These are phyloP conservation scores for Capreolus pygargus DNA, from an alignment of 2,113 vertebrate species.

Conservation along the genomic window DNA sequence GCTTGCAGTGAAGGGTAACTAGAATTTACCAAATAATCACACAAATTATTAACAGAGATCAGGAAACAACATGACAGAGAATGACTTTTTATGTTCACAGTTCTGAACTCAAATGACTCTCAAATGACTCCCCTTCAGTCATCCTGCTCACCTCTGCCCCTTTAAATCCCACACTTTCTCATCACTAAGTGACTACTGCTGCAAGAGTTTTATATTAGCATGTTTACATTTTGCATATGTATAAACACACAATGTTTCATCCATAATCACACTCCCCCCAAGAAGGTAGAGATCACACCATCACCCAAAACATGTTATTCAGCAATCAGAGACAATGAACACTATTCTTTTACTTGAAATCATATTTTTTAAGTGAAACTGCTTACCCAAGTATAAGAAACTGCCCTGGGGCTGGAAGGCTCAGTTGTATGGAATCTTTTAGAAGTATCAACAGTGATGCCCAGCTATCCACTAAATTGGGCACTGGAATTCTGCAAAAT, in stretches of 20 bases:
- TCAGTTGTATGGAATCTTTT: conserved; percentile 95
- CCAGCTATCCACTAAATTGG: conserved; percentile 97
- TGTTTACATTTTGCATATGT: not conserved
- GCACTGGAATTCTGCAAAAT: conserved; percentile 91
- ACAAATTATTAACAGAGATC: not conserved
- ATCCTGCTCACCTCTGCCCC: not conserved
- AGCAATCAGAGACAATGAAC: not conserved
- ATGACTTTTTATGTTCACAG: not conserved
- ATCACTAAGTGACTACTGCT: not conserved
- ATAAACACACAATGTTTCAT: not conserved
- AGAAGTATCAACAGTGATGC: conserved; percentile 92
- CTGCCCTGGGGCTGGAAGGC: conserved; percentile 95
- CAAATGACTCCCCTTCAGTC: not conserved
- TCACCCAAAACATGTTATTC: conserved; percentile 13
- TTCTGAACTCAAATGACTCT: not conserved
- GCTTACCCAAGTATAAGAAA: conserved; percentile 96
- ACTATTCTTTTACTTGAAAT: conserved; percentile 31
- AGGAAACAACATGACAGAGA: not conserved
- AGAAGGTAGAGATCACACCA: not conserved
- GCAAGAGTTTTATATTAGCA: not conserved
- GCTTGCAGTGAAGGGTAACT: not conserved
- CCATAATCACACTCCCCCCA: fast-evolving
- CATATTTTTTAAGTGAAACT: conserved; percentile 2
- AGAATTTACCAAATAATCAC: not conserved
- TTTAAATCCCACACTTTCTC: not conserved